phyloP scores from a whole-genome alignment of 2,797 vertebrate genomes.

The Picus viridis region DNA sequence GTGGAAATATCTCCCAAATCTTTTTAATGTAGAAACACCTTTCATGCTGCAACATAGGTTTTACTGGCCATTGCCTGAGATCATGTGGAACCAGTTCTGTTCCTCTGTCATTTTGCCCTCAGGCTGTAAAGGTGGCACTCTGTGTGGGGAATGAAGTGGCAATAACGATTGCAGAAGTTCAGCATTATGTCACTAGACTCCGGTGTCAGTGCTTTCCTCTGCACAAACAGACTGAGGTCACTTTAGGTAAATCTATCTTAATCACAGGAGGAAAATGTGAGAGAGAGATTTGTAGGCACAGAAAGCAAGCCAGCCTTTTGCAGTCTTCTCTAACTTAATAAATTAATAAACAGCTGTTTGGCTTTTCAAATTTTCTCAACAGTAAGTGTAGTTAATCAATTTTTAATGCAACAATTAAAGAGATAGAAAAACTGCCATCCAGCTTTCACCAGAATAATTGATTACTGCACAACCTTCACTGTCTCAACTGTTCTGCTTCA shows the following conservation, averaged over 20 bases:
- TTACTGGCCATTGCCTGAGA: background rate
- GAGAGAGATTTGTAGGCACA: background rate
- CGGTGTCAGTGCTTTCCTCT: background rate
- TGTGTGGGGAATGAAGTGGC: background rate
- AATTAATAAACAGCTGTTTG: constrained; percentile 63
- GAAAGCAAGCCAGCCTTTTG: background rate
- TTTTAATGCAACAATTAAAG: constrained; percentile 65
- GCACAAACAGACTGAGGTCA: constrained; percentile 5
- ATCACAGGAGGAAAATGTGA: constrained; percentile 17
- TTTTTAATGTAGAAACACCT: background rate
- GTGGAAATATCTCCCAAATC: background rate
- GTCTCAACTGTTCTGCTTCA: background rate
- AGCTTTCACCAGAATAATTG: constrained; percentile 54
- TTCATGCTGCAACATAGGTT: background rate
- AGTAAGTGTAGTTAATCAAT: constrained; percentile 69
- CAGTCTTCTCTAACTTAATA: constrained; percentile 21
- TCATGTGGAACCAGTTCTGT: background rate
- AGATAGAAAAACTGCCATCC: constrained; percentile 7
- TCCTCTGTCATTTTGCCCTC: background rate
- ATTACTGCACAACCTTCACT: constrained; percentile 30
- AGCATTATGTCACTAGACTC: background rate
- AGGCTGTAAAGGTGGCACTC: background rate
- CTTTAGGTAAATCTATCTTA: constrained; percentile 34
- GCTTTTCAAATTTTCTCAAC: constrained; percentile 46
- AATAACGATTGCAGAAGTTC: background rate